These are phyloP conservation scores for Drosophila suboccidentalis DNA, from an alignment of 2,888 invertebrate species.

Conservation along the genomic window DNA sequence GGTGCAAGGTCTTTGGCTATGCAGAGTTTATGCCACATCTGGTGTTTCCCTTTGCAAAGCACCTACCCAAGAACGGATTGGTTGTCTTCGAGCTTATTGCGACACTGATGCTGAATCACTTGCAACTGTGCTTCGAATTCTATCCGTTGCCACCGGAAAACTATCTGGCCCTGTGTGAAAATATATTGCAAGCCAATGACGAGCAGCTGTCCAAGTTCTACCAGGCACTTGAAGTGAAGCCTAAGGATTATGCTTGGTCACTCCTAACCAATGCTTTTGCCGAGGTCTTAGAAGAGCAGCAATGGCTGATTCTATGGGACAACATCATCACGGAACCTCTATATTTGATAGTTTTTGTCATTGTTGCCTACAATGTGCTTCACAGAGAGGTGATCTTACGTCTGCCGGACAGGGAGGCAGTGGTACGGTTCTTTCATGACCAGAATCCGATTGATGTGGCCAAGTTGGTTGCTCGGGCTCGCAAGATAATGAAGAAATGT, in stretches of 20 bases:
- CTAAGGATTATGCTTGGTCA: constrained; percentile 92
- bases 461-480: constrained; percentile 88
- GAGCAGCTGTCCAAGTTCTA: constrained; percentile 89
- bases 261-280: constrained; percentile 92
- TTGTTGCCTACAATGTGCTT: constrained; percentile 91
- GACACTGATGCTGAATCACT: constrained; percentile 92
- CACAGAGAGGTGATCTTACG: constrained; percentile 88
- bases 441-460: constrained; percentile 90
- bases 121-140: constrained; percentile 96
- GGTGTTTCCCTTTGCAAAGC: constrained; percentile 93
- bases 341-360: constrained; percentile 91
- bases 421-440: constrained; percentile 90
- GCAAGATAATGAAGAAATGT: constrained; percentile 88
- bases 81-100: constrained; percentile 91
- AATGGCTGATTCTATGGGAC: constrained; percentile 95
- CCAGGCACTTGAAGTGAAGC: constrained; percentile 88
- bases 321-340: constrained; percentile 93
- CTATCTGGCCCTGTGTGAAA: constrained; percentile 93
- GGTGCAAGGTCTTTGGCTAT: constrained; percentile 93
- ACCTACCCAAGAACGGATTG: constrained; percentile 91
- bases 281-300: constrained; percentile 91
- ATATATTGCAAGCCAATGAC: constrained; percentile 91
- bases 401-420: constrained; percentile 87
- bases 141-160: constrained; percentile 94
- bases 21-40: constrained; percentile 92